These are phyloP conservation scores for Amphiduros pacificus DNA, from an alignment of 2,888 invertebrate species.

Conservation along the genomic window DNA sequence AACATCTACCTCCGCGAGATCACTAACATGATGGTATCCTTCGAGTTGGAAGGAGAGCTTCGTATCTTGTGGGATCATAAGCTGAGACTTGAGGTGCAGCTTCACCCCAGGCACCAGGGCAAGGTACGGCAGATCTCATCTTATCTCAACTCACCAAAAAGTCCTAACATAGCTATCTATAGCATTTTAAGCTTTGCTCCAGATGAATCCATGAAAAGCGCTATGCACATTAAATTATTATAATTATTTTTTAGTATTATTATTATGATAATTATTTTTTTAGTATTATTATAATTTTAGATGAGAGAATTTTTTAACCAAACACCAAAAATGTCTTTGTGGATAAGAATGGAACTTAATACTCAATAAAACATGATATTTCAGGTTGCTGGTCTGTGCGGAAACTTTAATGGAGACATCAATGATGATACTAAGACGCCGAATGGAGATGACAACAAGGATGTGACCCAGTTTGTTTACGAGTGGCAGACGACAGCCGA, in stretches of 20 bases:
- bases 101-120: conserved; percentile 19
- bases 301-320: too few relatives aligned
- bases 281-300: too few relatives aligned
- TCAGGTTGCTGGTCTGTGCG: conserved; percentile 30
- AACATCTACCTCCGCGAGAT: conserved; percentile 23
- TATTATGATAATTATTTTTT: neutral
- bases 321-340: too few relatives aligned
- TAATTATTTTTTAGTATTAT: neutral
- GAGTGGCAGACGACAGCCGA: conserved; percentile 28
- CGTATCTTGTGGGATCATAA: conserved; percentile 30
- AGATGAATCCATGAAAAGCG: neutral
- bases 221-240: neutral
- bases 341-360: too few relatives aligned
- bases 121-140: conserved; percentile 7
- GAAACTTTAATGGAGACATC: conserved; percentile 29
- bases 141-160: neutral
- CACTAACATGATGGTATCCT: conserved; percentile 22
- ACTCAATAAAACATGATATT: too few relatives aligned
- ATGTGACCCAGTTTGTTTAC: conserved; percentile 21
- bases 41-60: neutral
- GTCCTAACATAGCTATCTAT: neutral
- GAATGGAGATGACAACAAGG: conserved; percentile 24
- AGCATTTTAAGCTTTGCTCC: neutral
- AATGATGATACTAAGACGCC: conserved; percentile 26
- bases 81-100: conserved; percentile 25